These are phyloP conservation scores for Drosophila falleni DNA, from an alignment of 2,888 invertebrate genomes.

Conservation along the genomic window DNA sequence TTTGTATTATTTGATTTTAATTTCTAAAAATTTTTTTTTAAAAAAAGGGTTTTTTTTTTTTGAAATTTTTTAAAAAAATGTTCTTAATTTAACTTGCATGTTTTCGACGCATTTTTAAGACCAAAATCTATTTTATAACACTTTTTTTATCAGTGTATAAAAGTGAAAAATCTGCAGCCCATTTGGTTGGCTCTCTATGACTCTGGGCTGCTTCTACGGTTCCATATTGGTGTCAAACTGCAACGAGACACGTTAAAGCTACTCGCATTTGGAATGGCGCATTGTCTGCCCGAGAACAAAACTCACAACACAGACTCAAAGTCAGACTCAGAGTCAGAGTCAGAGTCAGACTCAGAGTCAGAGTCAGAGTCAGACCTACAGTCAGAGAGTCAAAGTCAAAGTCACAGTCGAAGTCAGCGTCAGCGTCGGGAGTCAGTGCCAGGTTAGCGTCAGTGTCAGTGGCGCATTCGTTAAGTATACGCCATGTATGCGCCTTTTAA, in stretches of 20 bases:
- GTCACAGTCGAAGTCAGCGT: slow-evolving; percentile 16
- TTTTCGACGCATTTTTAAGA: too few species aligned
- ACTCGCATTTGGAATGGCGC: slow-evolving; percentile 72
- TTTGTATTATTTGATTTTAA: too few species aligned
- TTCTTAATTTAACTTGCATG: too few species aligned
- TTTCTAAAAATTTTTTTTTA: too few species aligned
- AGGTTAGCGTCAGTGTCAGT: slow-evolving; percentile 70
- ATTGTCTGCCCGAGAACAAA: slow-evolving; percentile 41
- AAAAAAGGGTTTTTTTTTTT: too few species aligned
- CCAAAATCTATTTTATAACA: too few species aligned
- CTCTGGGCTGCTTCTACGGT: slow-evolving; percentile 9
- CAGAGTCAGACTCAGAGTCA: slow-evolving; percentile 10
- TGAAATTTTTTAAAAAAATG: too few species aligned
- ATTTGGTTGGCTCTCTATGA: slow-evolving; percentile 3
- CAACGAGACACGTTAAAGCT: slow-evolving; percentile 62
- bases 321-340: too few species aligned
- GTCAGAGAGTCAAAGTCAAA: slow-evolving; percentile 15
- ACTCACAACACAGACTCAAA: slow-evolving; percentile 18
- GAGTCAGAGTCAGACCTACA: background rate
- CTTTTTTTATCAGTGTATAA: slow-evolving; percentile 26
- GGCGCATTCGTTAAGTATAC: slow-evolving; percentile 77
- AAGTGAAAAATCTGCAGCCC: slow-evolving; percentile 63
- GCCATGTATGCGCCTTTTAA: slow-evolving; percentile 74
- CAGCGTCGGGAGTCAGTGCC: slow-evolving; percentile 23
- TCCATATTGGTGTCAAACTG: slow-evolving; percentile 76